Evolutionary conservation across 1,140 invertebrate genomes (phyloP), one percentile per base, ranked within the genome.

Genomic region (Atta cephalotes): DNA sequence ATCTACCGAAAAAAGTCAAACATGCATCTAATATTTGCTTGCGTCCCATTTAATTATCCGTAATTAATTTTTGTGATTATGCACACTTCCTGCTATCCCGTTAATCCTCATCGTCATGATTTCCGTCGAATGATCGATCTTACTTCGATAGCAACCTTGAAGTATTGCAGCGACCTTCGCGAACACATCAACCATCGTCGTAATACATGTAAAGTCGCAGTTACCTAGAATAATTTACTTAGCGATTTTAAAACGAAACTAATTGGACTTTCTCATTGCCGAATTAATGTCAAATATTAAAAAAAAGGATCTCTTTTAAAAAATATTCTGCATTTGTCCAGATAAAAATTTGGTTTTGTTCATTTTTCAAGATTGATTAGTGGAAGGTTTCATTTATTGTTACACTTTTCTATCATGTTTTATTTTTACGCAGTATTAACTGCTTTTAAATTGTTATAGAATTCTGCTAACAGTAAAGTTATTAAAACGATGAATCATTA

Each of bases 1-100:
- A 14, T 25, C 21, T 65, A 58, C 5, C 12, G 18, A 66, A 79
- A 70, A 60, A 82, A 68, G 51, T 66, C 56, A 49, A 78, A 39
- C 60, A 58, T 53, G 68, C 25, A 74, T 68, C 25, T 25, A 58
- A 80, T 28, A 63, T 72, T 51, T 72, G 45, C 14, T 45, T 39
- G n/a, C 25, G 49, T 81, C 66, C 28, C n/a, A 39, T 70, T 16
- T 76, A 66, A 81, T 65, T 58, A 58, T 28, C 56, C 71, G 62
- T 87, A 88, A 88, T 87, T 87, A 87, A 56, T 81, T 63, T 81
- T 16, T 21, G 53, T 16, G 45, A 87, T 87, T 72, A 18, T 66
- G 9, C 78, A 72, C 70, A 78, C 85, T 82, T 72, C 79, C 16
- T 71, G 79, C 71, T 72, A 60, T 82, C 53, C 68, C 79, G 79